Evolutionary conservation across 2,797 vertebrate species (phyloP).

Genomic region (Linurgus olivaceus): DNA sequence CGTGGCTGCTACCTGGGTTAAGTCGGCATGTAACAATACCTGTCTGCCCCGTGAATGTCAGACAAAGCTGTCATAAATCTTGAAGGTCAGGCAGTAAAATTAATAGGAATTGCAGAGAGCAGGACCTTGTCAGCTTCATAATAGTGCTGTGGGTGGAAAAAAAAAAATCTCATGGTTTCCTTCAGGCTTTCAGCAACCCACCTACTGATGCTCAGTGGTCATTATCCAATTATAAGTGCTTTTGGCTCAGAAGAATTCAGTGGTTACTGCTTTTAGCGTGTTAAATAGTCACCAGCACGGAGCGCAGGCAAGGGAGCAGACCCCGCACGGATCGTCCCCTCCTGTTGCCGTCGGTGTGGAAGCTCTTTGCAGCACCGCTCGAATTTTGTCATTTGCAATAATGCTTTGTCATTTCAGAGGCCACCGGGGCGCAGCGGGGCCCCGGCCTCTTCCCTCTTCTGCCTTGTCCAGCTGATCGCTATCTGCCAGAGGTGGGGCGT

Average conservation of each 20-base stretch:
- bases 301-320: neutral
- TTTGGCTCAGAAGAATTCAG: constrained; percentile 16
- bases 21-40: constrained; percentile 42
- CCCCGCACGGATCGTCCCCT: fast-evolving
- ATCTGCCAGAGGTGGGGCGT: constrained; percentile 11
- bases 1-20: constrained; percentile 1
- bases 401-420: neutral
- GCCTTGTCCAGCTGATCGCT: neutral
- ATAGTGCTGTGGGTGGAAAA: constrained; percentile 16
- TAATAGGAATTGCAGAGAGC: constrained; percentile 42
- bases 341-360: fast-evolving
- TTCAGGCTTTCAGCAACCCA: constrained; percentile 11
- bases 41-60: constrained; percentile 41
- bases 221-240: constrained; percentile 40
- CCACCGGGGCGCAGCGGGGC: neutral
- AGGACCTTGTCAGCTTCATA: constrained; percentile 54
- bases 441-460: neutral
- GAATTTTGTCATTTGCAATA: neutral
- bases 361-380: fast-evolving
- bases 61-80: constrained; percentile 64
- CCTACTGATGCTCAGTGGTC: neutral
- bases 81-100: constrained; percentile 55
- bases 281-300: neutral
- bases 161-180: constrained; percentile 22
- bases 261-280: neutral